phyloP scores from a whole-genome alignment of 53 echinoderm and acorn worm species.

The Zoroaster sp. region DNA sequence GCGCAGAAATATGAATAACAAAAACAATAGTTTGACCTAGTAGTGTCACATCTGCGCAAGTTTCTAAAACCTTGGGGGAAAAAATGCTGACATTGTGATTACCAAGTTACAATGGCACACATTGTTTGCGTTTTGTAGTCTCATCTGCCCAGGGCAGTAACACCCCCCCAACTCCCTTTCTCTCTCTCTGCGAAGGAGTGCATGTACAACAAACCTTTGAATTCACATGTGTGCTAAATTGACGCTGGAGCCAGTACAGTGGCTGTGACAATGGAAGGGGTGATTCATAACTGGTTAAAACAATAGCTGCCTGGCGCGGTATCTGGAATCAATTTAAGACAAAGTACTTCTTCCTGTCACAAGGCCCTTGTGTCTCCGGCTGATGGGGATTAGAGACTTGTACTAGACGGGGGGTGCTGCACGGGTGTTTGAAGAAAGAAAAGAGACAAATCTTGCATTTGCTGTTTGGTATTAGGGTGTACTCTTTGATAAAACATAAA shows the following conservation, averaged over 20 bases:
- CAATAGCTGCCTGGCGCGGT: conserved; percentile 31
- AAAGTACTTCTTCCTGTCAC: conserved; percentile 46
- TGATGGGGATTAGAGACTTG: neutral
- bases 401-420: neutral
- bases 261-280: conserved; percentile 30
- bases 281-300: conserved; percentile 37
- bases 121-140: neutral
- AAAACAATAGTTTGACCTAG: neutral
- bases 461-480: neutral
- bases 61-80: neutral
- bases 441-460: neutral
- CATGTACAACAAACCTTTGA: too few relatives aligned
- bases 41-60: neutral
- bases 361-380: neutral
- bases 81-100: neutral
- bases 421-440: neutral
- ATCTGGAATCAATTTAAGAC: conserved; percentile 52
- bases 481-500: neutral
- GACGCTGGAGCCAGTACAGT: conserved; percentile 18
- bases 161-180: too few relatives aligned
- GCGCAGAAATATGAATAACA: too few relatives aligned
- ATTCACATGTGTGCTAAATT: conserved; percentile 2
- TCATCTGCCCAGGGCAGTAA: neutral
- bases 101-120: neutral
- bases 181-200: too few relatives aligned